Conservation (phyloP, 2,888 invertebrate genomes). For the Bruchidius siliquastri region DNA sequence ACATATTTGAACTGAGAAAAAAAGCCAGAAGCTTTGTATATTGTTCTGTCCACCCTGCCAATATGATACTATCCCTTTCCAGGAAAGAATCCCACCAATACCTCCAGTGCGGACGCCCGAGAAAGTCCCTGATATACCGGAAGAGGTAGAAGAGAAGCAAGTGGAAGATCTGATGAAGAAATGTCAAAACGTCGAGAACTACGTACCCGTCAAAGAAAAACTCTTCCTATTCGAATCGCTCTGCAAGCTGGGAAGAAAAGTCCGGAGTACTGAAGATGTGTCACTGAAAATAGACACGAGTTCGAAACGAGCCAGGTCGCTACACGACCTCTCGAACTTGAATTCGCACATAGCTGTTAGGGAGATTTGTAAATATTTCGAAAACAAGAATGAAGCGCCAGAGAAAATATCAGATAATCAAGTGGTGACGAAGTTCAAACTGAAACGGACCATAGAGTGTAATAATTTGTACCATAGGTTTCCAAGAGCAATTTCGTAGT, state of each 20-base stretch:
- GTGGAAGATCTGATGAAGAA: constrained; percentile 51
- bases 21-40: too few species aligned
- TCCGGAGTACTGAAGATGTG: constrained; percentile 63
- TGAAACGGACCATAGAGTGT: background rate
- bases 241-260: constrained; percentile 57
- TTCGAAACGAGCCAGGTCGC: constrained; percentile 58
- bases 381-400: constrained; percentile 46
- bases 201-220: constrained; percentile 68
- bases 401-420: background rate
- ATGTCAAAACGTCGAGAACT: constrained; percentile 57
- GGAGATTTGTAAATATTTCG: constrained; percentile 68
- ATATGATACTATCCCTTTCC: too few species aligned
- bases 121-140: background rate
- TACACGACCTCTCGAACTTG: constrained; percentile 58
- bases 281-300: constrained; percentile 42
- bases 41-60: too few species aligned
- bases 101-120: background rate
- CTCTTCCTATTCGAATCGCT: constrained; percentile 66
- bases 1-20: too few species aligned
- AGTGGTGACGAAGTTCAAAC: background rate
- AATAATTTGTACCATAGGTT: background rate
- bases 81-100: background rate
- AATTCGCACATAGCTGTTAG: constrained; percentile 53
- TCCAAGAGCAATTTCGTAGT: background rate
- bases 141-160: constrained; percentile 40